Conservation (phyloP, 2,113 vertebrate species). For the Acanthisitta chloris region DNA sequence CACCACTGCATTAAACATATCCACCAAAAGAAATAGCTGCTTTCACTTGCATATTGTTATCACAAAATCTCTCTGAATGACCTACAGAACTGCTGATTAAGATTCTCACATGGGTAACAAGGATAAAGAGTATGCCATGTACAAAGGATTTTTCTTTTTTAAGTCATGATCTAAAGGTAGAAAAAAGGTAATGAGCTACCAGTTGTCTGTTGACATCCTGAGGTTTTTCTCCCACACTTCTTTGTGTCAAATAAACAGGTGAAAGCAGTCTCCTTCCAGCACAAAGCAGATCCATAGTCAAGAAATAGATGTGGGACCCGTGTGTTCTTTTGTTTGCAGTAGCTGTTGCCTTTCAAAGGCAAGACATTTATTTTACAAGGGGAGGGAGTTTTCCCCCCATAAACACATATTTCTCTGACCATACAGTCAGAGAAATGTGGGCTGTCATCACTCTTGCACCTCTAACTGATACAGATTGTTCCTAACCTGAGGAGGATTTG, state of each 20-base stretch:
- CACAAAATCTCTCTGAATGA: background rate
- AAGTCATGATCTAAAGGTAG: background rate
- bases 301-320: background rate
- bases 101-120: background rate
- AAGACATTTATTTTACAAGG: slow-evolving; percentile 26
- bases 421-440: too few relatives aligned
- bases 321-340: background rate
- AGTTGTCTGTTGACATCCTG: background rate
- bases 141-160: background rate
- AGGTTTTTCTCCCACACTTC: background rate
- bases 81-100: background rate
- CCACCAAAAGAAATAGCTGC: background rate
- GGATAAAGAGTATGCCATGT: background rate
- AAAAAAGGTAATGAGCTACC: background rate
- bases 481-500: background rate
- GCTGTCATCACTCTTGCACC: background rate
- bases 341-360: background rate
- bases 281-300: background rate
- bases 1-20: background rate
- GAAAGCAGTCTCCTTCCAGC: background rate
- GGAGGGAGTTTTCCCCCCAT: background rate
- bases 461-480: background rate
- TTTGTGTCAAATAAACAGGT: background rate
- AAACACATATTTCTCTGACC: background rate
- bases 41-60: background rate